phyloP scores from a whole-genome alignment of 2,888 invertebrate genomes.

The Taenaris catops region DNA sequence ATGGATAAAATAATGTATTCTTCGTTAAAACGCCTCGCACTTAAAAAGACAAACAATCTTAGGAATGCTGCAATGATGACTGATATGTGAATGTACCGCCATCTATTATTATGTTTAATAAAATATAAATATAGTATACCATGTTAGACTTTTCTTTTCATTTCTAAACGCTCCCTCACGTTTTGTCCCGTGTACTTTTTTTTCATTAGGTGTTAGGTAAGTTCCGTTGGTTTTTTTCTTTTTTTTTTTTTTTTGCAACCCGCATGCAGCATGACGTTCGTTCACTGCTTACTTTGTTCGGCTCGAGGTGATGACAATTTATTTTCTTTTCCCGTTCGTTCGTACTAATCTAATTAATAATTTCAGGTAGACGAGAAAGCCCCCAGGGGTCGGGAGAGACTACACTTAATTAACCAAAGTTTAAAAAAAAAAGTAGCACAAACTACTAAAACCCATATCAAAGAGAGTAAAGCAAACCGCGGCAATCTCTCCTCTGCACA shows the following conservation, averaged over 20 bases:
- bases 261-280: slow-evolving; percentile 59
- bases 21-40: no score
- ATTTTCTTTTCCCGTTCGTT: slow-evolving; percentile 60
- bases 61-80: no score
- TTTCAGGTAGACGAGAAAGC: slow-evolving; percentile 76
- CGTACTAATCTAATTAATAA: slow-evolving; percentile 78
- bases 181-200: slow-evolving; percentile 24
- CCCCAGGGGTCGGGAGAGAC: slow-evolving; percentile 76
- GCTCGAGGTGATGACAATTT: slow-evolving; percentile 43
- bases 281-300: slow-evolving; percentile 48
- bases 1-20: no score
- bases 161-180: slow-evolving; percentile 18
- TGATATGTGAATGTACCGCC: no score
- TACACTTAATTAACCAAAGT: slow-evolving; percentile 66
- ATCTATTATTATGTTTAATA: slow-evolving; percentile 75
- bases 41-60: no score
- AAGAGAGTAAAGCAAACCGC: slow-evolving; percentile 9
- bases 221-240: slow-evolving; percentile 33
- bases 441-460: slow-evolving; percentile 49
- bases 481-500: slow-evolving; percentile 23
- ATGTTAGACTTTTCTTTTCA: slow-evolving; percentile 48
- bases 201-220: slow-evolving; percentile 43
- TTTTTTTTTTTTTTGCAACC: slow-evolving; percentile 22
- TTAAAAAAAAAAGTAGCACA: slow-evolving; percentile 38
- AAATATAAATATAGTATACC: slow-evolving; percentile 67